Percentiles rank a stretch among this genome's conserved stretches.
These are phyloP conservation scores for Atherinomorus stipes DNA, from an alignment of 2,113 vertebrate genomes.

Conservation along the genomic window DNA sequence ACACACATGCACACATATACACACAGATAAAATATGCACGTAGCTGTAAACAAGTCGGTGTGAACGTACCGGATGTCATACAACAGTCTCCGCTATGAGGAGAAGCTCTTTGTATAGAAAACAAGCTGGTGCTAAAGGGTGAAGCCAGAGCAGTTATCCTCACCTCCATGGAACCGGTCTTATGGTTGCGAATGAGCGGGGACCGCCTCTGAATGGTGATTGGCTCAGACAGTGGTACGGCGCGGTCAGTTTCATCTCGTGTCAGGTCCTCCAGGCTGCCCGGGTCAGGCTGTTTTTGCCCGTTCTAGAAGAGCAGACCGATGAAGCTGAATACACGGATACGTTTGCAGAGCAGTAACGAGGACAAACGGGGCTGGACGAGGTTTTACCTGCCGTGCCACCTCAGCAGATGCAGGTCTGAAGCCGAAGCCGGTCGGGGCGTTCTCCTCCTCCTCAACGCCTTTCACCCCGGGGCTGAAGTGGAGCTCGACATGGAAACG, in stretches of 20 bases:
- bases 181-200: conserved; percentile 90
- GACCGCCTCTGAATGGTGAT: conserved; percentile 88
- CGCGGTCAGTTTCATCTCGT: conserved; percentile 85
- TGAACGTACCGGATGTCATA: too few species aligned
- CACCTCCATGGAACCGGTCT: conserved; percentile 99
- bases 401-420: conserved; percentile 94
- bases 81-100: too few species aligned
- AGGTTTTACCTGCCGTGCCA: conserved; percentile 65
- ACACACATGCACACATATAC: not conserved
- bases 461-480: conserved; percentile 97
- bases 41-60: too few species aligned
- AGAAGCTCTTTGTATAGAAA: too few species aligned
- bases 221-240: conserved; percentile 84
- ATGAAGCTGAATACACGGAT: not conserved
- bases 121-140: too few species aligned
- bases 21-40: too few species aligned
- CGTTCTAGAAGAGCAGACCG: conserved; percentile 81
- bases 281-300: conserved; percentile 89
- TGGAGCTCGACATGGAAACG: conserved; percentile 98
- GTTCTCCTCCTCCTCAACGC: conserved; percentile 92
- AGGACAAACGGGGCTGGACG: not conserved
- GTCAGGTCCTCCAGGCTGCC: conserved; percentile 91
- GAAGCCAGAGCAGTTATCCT: not conserved
- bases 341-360: not conserved
- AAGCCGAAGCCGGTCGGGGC: conserved; percentile 94